Evolutionary conservation across 2,888 invertebrate species (phyloP).

Genomic region (Lepeophtheirus nordmannii): DNA sequence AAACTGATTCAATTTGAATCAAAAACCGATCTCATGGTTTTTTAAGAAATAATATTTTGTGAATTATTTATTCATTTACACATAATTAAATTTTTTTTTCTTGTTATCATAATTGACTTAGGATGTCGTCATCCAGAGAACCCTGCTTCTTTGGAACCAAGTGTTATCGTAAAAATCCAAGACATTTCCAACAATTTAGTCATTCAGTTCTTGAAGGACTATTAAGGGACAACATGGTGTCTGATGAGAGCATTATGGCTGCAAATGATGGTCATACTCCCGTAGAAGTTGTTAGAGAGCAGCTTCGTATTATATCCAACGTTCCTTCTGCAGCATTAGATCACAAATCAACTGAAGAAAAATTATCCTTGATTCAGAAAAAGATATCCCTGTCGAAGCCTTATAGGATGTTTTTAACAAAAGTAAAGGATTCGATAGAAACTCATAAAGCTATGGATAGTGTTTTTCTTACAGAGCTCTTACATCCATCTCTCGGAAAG

Average conservation of each 20-base stretch:
- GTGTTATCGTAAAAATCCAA: slow-evolving; percentile 68
- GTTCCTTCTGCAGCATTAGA: neutral
- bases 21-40: neutral
- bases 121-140: neutral
- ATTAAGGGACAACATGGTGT: neutral
- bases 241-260: neutral
- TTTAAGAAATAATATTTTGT: neutral
- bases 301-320: neutral
- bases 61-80: neutral
- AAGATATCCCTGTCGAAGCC: slow-evolving; percentile 47
- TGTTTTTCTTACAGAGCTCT: slow-evolving; percentile 45
- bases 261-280: neutral
- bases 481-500: slow-evolving; percentile 58
- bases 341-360: neutral
- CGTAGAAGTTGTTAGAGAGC: neutral
- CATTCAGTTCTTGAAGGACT: slow-evolving; percentile 45
- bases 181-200: slow-evolving; percentile 61
- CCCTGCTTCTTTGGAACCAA: slow-evolving; percentile 40
- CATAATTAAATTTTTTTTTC: neutral
- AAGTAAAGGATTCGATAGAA: slow-evolving; percentile 46
- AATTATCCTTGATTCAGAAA: too few species aligned
- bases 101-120: neutral
- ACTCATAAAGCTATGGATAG: slow-evolving; percentile 47
- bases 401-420: slow-evolving; percentile 57
- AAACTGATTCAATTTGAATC: neutral